Conservation (phyloP, 2,797 vertebrate species). For the Sylvia borin region DNA sequence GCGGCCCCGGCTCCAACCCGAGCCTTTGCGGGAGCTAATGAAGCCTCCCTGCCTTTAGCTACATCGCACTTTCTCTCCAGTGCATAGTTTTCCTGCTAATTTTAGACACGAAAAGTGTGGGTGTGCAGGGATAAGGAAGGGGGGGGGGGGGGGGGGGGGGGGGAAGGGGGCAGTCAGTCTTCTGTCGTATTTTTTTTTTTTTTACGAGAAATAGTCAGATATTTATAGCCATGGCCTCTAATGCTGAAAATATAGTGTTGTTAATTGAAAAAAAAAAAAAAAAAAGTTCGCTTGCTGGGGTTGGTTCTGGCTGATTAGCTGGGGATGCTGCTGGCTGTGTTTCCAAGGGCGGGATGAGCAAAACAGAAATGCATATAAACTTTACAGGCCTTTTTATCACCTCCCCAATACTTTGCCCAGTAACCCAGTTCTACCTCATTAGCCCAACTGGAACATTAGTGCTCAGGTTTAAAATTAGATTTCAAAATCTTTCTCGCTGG, state of each 20-base stretch:
- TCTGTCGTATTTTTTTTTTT: not conserved
- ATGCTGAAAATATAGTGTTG: constrained; percentile 20
- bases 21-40: constrained; percentile 35
- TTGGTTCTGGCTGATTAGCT: constrained; percentile 30
- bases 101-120: constrained; percentile 40
- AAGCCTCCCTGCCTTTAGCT: constrained; percentile 43
- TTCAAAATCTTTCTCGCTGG: not conserved
- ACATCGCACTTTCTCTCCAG: constrained; percentile 35
- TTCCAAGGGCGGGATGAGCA: constrained; percentile 23
- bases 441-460: not conserved
- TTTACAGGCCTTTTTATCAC: constrained; percentile 48
- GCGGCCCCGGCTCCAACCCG: constrained; percentile 28
- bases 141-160: not conserved
- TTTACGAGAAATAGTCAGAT: not conserved
- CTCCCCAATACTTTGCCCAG: constrained; percentile 7
- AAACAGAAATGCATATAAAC: constrained; percentile 32
- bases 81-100: constrained; percentile 45
- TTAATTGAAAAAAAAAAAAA: not conserved
- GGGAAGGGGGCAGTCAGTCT: not conserved
- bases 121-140: not conserved
- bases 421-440: not conserved
- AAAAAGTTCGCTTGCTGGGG: not conserved
- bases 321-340: constrained; percentile 31
- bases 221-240: constrained; percentile 39
- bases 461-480: not conserved